A percentile compares a stretch with the other conserved stretches of the same genome.
These are phyloP conservation scores for Harpalus rubripes DNA, from an alignment of 2,888 invertebrate genomes.

Conservation along the genomic window DNA sequence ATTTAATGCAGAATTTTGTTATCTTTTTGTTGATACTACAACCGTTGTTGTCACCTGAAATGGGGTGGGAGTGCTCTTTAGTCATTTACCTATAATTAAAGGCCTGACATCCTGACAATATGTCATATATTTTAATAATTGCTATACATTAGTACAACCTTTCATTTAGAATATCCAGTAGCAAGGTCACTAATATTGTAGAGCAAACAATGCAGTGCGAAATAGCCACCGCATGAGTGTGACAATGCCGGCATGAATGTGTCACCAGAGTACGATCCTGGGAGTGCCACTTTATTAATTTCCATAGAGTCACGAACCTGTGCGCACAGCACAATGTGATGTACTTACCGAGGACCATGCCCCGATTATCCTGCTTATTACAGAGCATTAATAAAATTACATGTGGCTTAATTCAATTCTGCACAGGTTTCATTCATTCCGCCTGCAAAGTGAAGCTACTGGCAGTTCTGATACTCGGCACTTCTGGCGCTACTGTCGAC, in stretches of 20 bases:
- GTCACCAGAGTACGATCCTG: slow-evolving; percentile 26
- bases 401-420: slow-evolving; percentile 42
- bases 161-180: background rate
- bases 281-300: slow-evolving; percentile 55
- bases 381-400: slow-evolving; percentile 51
- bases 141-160: background rate
- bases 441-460: background rate
- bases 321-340: slow-evolving; percentile 31
- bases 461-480: background rate
- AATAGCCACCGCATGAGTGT: background rate
- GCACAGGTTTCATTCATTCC: background rate
- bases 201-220: background rate
- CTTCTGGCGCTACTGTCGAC: background rate
- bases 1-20: no score
- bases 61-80: no score
- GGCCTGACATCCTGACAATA: no score
- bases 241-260: slow-evolving; percentile 3
- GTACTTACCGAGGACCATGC: slow-evolving; percentile 45
- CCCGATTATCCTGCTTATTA: slow-evolving; percentile 44
- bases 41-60: no score
- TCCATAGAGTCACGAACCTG: slow-evolving; percentile 47
- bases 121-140: background rate
- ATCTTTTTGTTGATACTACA: no score
- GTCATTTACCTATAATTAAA: no score
- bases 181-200: background rate